Conservation (phyloP, 2,113 vertebrate species). For the Mirza zaza region DNA sequence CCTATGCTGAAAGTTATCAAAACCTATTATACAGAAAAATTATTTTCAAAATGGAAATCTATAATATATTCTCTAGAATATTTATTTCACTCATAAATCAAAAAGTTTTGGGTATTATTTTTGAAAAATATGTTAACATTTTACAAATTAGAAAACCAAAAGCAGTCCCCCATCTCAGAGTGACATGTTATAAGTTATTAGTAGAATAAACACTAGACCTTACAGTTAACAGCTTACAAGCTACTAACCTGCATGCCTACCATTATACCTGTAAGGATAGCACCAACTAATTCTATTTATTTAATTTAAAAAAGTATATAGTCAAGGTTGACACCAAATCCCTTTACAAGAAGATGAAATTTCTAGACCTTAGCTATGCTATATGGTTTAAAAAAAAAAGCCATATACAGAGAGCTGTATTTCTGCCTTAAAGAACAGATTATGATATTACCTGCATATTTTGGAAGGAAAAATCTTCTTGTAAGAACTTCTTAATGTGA, state of each 20-base stretch:
- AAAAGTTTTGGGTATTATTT: neutral
- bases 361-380: neutral
- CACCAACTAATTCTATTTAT: neutral
- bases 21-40: neutral
- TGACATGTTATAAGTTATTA: neutral
- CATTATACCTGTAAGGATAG: constrained; percentile 9
- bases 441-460: constrained; percentile 67
- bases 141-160: constrained; percentile 11
- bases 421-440: neutral
- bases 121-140: neutral
- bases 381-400: neutral
- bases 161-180: neutral
- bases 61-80: neutral
- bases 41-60: neutral
- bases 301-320: constrained; percentile 13
- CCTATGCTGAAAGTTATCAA: neutral
- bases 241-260: neutral
- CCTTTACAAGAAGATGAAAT: neutral
- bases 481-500: constrained; percentile 72
- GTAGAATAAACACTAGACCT: neutral
- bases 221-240: neutral
- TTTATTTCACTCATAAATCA: constrained; percentile 13
- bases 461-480: constrained; percentile 73
- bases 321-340: neutral
- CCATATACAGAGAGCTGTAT: neutral